Evolutionary conservation across 2,113 vertebrate species (phyloP), one percentile per base, ranked within the genome.

Genomic region (Jaculus jaculus): DNA sequence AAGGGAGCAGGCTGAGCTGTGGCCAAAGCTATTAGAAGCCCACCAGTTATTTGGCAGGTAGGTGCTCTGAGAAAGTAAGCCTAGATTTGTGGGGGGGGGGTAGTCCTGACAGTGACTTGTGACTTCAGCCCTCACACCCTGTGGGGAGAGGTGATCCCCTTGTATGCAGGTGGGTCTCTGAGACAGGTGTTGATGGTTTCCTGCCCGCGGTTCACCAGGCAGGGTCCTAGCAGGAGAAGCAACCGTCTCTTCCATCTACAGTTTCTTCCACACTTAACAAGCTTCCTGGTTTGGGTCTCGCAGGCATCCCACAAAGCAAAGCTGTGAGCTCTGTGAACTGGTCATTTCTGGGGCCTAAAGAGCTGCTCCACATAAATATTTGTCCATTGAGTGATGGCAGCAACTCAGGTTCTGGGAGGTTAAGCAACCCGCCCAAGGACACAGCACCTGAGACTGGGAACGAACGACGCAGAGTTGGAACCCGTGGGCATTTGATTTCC

Each of bases 21-120:
- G 91, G 95, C 92, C 89, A 91, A 71, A 87, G 91, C 93, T 91
- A 92, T 95, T 63, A 96, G 86, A 93, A 63, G 78, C 74, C 90
- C 85, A 95, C 80, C 93, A 54, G 83, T 89, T 84, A 77, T 85
- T 68, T 60, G 83, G 78, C 91, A 37, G 68, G 82, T 90, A 90
- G 80, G 72, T 81, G 77, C 96, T 96, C 93, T 58, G 37, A 97
- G 54, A 54, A 54, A 54, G 95, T 94, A 96, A 94, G 83, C 80
- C 78, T 74, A 68, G 87, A 63, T 13, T 47, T 47, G 42, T 47
- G 5, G 5, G 42, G 42, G 42, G 42, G 42, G 16, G 2, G 2
- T 69, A 92, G 87, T 81, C 89, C 94, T 87, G 65, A 65, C 7
- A 12, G 51, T 92, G 95, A 90, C 94, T 91, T 3, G 0, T 80